phyloP scores from a whole-genome alignment of 2,113 vertebrate genomes.

The Deroptyus accipitrinus region DNA sequence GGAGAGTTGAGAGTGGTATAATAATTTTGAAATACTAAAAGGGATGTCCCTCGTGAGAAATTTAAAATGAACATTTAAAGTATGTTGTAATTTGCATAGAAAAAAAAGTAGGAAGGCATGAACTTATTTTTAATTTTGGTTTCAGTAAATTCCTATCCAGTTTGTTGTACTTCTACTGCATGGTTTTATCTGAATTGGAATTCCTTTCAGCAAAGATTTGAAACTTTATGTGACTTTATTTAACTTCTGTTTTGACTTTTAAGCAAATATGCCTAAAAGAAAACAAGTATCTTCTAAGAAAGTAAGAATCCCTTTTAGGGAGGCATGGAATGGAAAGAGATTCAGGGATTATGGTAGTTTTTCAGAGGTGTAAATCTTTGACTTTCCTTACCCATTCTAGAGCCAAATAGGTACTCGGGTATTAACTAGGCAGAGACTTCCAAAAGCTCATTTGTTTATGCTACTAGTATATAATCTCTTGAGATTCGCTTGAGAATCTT shows the following conservation, averaged over 20 bases:
- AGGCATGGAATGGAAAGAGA: background rate
- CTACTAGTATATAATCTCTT: background rate
- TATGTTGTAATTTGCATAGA: background rate
- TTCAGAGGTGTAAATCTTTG: background rate
- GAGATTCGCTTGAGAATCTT: background rate
- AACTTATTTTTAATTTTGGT: background rate
- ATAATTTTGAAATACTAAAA: background rate
- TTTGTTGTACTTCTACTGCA: background rate
- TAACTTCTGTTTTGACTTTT: background rate
- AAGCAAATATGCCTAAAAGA: background rate
- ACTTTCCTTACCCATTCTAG: background rate
- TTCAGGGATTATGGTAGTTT: background rate
- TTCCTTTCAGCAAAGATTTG: background rate
- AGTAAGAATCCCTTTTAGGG: background rate
- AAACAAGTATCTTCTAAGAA: background rate
- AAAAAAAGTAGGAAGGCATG: background rate
- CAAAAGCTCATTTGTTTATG: background rate
- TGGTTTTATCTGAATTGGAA: background rate
- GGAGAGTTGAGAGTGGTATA: background rate
- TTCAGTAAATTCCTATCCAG: background rate
- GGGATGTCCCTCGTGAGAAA: background rate
- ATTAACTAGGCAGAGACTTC: background rate
- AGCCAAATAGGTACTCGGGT: background rate
- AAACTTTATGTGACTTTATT: background rate
- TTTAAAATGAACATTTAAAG: background rate